Evolutionary conservation across 2,113 vertebrate genomes (phyloP).

Genomic region (Sarotherodon lohbergeri): DNA sequence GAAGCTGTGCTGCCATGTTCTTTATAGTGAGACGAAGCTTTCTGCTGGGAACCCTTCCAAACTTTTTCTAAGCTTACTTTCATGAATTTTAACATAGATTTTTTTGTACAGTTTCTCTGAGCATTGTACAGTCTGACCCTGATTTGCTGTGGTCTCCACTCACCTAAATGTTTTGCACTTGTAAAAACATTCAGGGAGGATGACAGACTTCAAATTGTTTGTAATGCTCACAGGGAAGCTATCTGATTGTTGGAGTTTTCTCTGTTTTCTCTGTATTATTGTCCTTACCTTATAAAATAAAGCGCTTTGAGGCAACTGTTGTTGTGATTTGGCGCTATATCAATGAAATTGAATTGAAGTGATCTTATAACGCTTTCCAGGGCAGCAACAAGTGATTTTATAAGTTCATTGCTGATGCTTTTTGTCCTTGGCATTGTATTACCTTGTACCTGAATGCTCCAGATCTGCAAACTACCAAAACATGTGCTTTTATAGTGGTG

Average conservation of each 20-base stretch:
- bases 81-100: not conserved
- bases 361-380: not conserved
- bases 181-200: not conserved
- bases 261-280: not conserved
- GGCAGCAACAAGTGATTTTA: not conserved
- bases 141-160: not conserved
- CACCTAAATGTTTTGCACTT: not conserved
- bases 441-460: not conserved
- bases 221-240: not conserved
- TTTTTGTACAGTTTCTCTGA: not conserved
- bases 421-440: not conserved
- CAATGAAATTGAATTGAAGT: not conserved
- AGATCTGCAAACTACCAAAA: not conserved
- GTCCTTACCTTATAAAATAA: not conserved
- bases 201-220: not conserved
- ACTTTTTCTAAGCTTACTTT: not conserved
- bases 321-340: not conserved
- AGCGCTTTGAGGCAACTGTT: not conserved
- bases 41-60: not conserved
- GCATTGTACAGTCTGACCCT: not conserved
- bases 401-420: not conserved
- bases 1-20: not conserved
- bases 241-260: not conserved
- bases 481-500: not conserved
- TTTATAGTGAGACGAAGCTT: not conserved